Conservation (phyloP, 2,113 vertebrate genomes). For the Nothoprocta perdicaria region DNA sequence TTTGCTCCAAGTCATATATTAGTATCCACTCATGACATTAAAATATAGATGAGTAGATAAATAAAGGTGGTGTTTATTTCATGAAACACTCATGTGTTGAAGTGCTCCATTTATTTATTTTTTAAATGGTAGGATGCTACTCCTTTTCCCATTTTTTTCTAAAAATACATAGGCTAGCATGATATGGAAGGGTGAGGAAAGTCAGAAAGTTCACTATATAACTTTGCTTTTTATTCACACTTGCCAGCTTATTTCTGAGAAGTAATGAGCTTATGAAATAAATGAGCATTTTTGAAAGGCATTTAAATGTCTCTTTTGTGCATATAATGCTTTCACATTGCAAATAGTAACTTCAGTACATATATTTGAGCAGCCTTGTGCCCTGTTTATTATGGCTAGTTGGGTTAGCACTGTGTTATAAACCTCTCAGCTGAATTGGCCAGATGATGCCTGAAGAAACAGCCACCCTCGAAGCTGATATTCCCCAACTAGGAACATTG, state of each 20-base stretch:
- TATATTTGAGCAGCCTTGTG: background rate
- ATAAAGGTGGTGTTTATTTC: background rate
- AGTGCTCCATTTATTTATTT: constrained; percentile 9
- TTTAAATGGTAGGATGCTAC: background rate
- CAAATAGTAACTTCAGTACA: background rate
- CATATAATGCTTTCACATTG: background rate
- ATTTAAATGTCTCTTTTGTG: background rate
- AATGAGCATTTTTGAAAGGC: background rate
- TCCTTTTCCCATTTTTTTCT: background rate
- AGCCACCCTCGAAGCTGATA: background rate
- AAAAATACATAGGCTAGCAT: background rate
- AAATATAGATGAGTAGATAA: constrained; percentile 48
- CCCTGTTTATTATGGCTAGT: background rate
- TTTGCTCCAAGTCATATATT: constrained; percentile 31
- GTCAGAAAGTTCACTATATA: background rate
- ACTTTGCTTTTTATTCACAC: background rate
- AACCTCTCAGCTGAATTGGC: accelerated
- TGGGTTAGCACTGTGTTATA: background rate
- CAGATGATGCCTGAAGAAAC: background rate
- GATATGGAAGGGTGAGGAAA: background rate
- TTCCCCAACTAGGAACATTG: background rate
- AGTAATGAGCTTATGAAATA: background rate
- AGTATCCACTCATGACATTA: background rate
- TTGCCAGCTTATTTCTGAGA: background rate
- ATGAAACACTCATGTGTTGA: constrained; percentile 7